These are phyloP conservation scores for Cirrhinus mrigala DNA, from an alignment of 2,797 vertebrate genomes.

Conservation along the genomic window DNA sequence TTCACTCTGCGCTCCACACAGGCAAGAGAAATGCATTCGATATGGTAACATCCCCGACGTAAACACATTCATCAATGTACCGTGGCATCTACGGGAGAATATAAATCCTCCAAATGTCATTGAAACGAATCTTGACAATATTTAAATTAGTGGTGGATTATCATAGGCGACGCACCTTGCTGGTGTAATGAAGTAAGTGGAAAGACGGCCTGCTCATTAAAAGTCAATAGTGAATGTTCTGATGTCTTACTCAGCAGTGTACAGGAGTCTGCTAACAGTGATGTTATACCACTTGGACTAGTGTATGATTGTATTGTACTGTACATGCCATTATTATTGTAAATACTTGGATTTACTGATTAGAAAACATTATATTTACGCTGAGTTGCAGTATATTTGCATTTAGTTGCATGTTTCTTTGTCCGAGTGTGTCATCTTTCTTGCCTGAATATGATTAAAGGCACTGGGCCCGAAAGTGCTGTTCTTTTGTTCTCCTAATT, in stretches of 20 bases:
- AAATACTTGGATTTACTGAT: constrained; percentile 65
- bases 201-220: constrained; percentile 32
- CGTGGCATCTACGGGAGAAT: constrained; percentile 28
- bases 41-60: constrained; percentile 29
- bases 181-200: constrained; percentile 36
- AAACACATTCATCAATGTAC: constrained; percentile 49
- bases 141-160: constrained; percentile 46
- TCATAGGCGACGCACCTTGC: constrained; percentile 40
- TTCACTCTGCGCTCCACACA: constrained; percentile 42
- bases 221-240: constrained; percentile 47
- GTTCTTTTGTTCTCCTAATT: constrained; percentile 48
- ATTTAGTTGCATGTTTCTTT: constrained; percentile 70
- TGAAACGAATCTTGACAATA: constrained; percentile 4
- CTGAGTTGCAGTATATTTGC: constrained; percentile 66
- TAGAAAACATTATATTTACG: constrained; percentile 59
- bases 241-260: constrained; percentile 49
- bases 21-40: constrained; percentile 38
- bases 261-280: constrained; percentile 42
- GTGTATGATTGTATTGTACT: constrained; percentile 58
- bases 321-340: constrained; percentile 64
- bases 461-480: constrained; percentile 57
- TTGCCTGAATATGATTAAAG: constrained; percentile 69
- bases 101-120: constrained; percentile 43
- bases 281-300: constrained; percentile 52
- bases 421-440: constrained; percentile 65